Conservation (phyloP, 2,797 vertebrate species). For the Chloroceryle inda region DNA sequence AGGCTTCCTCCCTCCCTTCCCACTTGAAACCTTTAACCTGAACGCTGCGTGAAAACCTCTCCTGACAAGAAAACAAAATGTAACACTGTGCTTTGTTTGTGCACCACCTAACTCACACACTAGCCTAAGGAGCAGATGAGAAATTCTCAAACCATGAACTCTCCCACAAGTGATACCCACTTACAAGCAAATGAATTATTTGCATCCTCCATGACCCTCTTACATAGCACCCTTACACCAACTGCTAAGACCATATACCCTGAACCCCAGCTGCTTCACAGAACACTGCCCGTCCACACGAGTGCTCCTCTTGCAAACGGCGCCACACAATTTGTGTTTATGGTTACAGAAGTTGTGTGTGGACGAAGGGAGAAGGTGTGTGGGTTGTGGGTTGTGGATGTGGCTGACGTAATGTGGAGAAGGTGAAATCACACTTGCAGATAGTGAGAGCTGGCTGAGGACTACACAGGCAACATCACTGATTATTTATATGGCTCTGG, state of each 20-base stretch:
- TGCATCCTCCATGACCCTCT: not conserved
- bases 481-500: not conserved
- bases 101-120: not conserved
- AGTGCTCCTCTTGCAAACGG: not conserved
- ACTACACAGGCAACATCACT: not conserved
- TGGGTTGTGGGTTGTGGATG: slow-evolving; percentile 34
- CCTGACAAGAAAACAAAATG: not conserved
- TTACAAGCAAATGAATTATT: not conserved
- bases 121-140: not conserved
- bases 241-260: not conserved
- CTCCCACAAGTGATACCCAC: not conserved
- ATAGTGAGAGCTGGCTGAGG: not conserved
- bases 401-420: not conserved
- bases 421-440: not conserved
- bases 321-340: not conserved
- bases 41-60: not conserved
- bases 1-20: slow-evolving; percentile 32
- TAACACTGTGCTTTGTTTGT: rapidly evolving
- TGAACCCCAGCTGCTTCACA: not conserved
- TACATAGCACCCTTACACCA: not conserved
- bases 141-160: not conserved
- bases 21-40: slow-evolving; percentile 8
- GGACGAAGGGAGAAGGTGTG: not conserved
- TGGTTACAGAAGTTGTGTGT: rapidly evolving
- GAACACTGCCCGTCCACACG: rapidly evolving